Evolutionary conservation across 2,888 invertebrate species (phyloP).

Genomic region (Eulithis testata): DNA sequence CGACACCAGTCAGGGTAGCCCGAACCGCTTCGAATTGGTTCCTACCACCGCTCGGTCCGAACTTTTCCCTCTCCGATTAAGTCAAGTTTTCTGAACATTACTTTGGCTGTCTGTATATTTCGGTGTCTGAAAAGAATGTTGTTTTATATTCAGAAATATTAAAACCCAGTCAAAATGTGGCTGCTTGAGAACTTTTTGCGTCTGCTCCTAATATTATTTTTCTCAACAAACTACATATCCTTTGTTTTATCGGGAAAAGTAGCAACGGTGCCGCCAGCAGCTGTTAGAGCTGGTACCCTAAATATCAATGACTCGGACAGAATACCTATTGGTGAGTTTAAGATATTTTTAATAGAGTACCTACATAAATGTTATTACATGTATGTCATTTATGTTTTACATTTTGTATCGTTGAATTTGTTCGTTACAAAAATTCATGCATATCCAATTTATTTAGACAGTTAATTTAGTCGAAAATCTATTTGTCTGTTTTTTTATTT

Average conservation of each 20-base stretch:
- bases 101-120: neutral
- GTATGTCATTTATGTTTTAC: too few relatives aligned
- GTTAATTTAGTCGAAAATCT: too few relatives aligned
- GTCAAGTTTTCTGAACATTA: neutral
- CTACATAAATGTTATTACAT: too few relatives aligned
- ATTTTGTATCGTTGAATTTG: too few relatives aligned
- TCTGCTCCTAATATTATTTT: slow-evolving; percentile 4
- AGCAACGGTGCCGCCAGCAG: neutral
- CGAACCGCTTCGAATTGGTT: slow-evolving; percentile 5
- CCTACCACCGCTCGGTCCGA: neutral
- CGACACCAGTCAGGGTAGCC: slow-evolving; percentile 45
- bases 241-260: slow-evolving; percentile 6
- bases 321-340: slow-evolving; percentile 24
- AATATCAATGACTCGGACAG: neutral
- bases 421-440: too few relatives aligned
- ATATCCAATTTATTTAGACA: too few relatives aligned
- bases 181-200: slow-evolving; percentile 1
- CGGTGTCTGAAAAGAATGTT: slow-evolving; percentile 5
- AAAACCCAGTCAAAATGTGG: slow-evolving; percentile 15
- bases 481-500: too few relatives aligned
- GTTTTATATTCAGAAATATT: neutral
- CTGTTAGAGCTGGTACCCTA: neutral
- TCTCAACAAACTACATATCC: slow-evolving; percentile 1
- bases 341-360: neutral
- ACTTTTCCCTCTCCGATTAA: neutral